phyloP scores from a whole-genome alignment of 2,888 invertebrate genomes.

The Sylvicola cinctus region DNA sequence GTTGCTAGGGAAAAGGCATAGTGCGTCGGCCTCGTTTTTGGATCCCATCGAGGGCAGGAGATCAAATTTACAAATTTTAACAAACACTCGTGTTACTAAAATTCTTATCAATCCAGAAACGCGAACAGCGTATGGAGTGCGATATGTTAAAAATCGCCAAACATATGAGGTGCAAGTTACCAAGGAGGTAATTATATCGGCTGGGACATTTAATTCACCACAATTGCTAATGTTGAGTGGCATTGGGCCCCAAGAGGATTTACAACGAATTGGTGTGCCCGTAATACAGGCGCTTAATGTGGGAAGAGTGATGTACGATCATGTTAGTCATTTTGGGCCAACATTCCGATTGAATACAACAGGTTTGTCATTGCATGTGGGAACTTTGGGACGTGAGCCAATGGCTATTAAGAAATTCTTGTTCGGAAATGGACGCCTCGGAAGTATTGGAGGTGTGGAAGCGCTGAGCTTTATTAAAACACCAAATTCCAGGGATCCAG shows the following conservation, averaged over 20 bases:
- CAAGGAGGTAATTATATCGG: slow-evolving; percentile 68
- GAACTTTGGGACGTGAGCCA: slow-evolving; percentile 3
- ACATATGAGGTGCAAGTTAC: slow-evolving; percentile 32
- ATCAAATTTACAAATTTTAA: slow-evolving; percentile 44
- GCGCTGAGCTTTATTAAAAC: slow-evolving; percentile 43
- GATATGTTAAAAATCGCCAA: slow-evolving; percentile 33
- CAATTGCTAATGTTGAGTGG: slow-evolving; percentile 81
- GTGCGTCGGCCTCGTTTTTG: slow-evolving; percentile 42
- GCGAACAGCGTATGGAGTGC: slow-evolving; percentile 44
- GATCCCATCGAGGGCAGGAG: slow-evolving; percentile 33
- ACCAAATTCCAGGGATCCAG: slow-evolving; percentile 29
- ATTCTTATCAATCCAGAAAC: slow-evolving; percentile 39
- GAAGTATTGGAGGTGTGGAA: slow-evolving; percentile 43
- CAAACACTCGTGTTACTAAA: slow-evolving; percentile 39
- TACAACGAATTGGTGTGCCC: slow-evolving; percentile 32
- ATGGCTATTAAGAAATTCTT: slow-evolving; percentile 5
- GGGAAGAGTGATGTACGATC: slow-evolving; percentile 40
- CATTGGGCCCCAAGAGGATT: slow-evolving; percentile 32
- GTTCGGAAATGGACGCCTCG: slow-evolving; percentile 25
- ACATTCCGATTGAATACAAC: slow-evolving; percentile 21
- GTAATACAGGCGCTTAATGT: slow-evolving; percentile 43
- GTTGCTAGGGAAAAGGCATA: slow-evolving; percentile 37
- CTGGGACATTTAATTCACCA: slow-evolving; percentile 74
- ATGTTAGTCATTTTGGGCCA: slow-evolving; percentile 24
- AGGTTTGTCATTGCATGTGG: slow-evolving; percentile 11